Evolutionary conservation across 53 echinoderm and acorn worm genomes (phyloP).

Genomic region (Mesocentrotus franciscanus): DNA sequence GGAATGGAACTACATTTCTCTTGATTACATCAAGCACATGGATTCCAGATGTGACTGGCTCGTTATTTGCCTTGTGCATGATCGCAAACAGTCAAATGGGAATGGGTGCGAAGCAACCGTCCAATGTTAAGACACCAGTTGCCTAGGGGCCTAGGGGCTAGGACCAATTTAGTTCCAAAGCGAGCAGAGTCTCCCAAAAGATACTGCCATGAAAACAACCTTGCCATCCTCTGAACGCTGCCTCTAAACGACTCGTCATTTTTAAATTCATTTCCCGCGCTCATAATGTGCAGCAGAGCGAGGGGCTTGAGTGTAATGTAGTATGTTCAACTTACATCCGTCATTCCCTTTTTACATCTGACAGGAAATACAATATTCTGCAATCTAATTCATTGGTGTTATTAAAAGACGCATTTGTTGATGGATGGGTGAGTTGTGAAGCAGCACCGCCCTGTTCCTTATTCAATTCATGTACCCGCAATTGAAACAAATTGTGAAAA

Average conservation of each 20-base stretch:
- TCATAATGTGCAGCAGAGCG: neutral
- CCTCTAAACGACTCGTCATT: neutral
- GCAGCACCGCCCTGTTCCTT: neutral
- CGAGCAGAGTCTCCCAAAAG: conserved; percentile 20
- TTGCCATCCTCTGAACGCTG: neutral
- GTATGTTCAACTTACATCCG: neutral
- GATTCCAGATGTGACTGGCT: conserved; percentile 46
- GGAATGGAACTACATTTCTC: conserved; percentile 39
- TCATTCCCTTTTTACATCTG: neutral
- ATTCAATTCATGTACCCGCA: neutral
- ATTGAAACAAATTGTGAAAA: neutral
- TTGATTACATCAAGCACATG: neutral
- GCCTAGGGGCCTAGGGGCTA: neutral
- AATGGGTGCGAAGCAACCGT: neutral
- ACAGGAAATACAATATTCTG: conserved; percentile 6
- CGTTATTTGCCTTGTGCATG: conserved; percentile 8
- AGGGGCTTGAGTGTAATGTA: neutral
- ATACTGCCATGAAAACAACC: conserved; percentile 11
- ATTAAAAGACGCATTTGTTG: neutral
- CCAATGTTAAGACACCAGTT: neutral
- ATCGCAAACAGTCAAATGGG: neutral
- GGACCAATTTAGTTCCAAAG: conserved; percentile 17
- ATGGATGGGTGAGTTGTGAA: neutral
- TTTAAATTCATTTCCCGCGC: neutral
- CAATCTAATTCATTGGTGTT: conserved; percentile 2